phyloP scores from a whole-genome alignment of 2,113 vertebrate species.

The Polyodon spathula region DNA sequence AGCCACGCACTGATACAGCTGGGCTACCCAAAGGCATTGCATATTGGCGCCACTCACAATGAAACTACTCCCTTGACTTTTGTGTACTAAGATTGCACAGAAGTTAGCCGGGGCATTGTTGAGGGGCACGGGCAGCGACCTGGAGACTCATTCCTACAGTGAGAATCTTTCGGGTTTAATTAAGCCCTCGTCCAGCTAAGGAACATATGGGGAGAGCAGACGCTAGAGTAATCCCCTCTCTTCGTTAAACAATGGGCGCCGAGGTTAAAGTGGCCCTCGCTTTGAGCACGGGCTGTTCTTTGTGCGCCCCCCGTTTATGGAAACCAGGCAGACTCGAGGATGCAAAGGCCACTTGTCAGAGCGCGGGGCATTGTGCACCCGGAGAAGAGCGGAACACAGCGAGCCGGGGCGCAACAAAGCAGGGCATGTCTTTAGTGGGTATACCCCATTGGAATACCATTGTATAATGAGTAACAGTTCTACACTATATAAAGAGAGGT shows the following conservation, averaged over 20 bases:
- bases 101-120: slow-evolving; percentile 41
- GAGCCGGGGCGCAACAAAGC: background rate
- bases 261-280: slow-evolving; percentile 29
- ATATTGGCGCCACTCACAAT: slow-evolving; percentile 3
- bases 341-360: slow-evolving; percentile 8
- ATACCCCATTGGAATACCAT: too few relatives aligned
- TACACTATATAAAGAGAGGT: background rate
- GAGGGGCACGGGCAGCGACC: slow-evolving; percentile 23
- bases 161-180: slow-evolving; percentile 55
- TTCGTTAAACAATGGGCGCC: slow-evolving; percentile 41
- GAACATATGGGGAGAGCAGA: slow-evolving; percentile 60
- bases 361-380: background rate
- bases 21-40: too few relatives aligned
- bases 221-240: slow-evolving; percentile 50
- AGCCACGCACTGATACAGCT: too few relatives aligned
- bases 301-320: slow-evolving; percentile 10
- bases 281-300: slow-evolving; percentile 11
- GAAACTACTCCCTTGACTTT: slow-evolving; percentile 38
- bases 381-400: background rate
- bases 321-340: slow-evolving; percentile 11
- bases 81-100: slow-evolving; percentile 45
- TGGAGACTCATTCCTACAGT: slow-evolving; percentile 37
- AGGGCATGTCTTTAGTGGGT: too few relatives aligned
- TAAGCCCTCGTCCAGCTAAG: slow-evolving; percentile 40
- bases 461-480: too few relatives aligned